Evolutionary conservation across 2,113 vertebrate species (phyloP).

Genomic region (Pachycephala philippinensis): DNA sequence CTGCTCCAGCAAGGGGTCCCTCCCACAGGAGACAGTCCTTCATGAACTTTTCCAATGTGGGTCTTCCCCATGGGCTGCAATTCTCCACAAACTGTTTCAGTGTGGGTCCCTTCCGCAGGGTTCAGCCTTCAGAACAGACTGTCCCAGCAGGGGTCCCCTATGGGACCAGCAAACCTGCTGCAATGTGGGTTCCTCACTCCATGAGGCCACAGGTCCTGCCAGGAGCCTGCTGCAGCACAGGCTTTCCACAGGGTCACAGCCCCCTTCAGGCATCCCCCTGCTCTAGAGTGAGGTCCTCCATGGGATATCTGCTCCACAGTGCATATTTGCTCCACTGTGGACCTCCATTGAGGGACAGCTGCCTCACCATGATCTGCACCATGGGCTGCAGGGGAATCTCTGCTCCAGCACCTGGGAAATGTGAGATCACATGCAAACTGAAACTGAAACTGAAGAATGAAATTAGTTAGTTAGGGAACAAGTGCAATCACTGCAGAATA

Average conservation of each 20-base stretch:
- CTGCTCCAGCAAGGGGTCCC: not conserved
- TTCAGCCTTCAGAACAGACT: not conserved
- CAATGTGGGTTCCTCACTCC: fast-evolving
- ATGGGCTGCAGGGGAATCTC: not conserved
- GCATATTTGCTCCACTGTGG: not conserved
- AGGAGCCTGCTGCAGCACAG: not conserved
- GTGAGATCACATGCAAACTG: not conserved
- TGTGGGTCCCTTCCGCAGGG: not conserved
- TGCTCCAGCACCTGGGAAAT: not conserved
- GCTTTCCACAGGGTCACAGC: not conserved
- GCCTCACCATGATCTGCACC: not conserved
- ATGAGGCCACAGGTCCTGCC: not conserved
- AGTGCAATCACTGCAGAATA: not conserved
- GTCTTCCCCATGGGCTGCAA: not conserved
- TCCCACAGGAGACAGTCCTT: not conserved
- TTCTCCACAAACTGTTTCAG: not conserved
- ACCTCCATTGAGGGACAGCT: fast-evolving
- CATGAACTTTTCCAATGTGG: fast-evolving
- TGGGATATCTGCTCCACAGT: not conserved
- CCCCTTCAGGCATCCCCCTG: not conserved
- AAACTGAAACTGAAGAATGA: not conserved
- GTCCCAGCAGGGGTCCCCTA: fast-evolving
- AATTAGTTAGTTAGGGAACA: not conserved
- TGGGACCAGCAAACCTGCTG: not conserved
- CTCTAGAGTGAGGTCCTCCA: not conserved